A percentile compares a stretch with the other conserved stretches of the same genome.
These are phyloP conservation scores for Dermochelys coriacea DNA, from an alignment of 2,797 vertebrate genomes.

Conservation along the genomic window DNA sequence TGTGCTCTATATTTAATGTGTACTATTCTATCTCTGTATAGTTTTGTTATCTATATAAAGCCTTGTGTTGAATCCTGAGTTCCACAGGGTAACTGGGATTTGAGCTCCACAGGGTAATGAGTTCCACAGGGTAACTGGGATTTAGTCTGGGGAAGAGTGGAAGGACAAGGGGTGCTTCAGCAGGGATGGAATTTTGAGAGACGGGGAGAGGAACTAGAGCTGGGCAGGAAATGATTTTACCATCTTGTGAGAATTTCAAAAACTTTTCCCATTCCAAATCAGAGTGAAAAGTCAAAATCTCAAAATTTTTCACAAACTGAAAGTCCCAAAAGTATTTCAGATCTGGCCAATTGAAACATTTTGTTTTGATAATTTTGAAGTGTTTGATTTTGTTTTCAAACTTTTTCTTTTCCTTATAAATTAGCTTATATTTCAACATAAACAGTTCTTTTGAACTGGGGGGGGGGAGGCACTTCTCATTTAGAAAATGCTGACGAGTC, in stretches of 20 bases:
- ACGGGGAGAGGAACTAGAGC: not conserved
- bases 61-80: not conserved
- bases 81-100: not conserved
- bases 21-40: not conserved
- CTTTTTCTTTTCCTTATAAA: not conserved
- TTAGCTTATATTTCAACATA: not conserved
- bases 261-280: not conserved
- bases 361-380: not conserved
- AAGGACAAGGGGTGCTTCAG: not conserved
- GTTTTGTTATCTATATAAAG: constrained; percentile 19
- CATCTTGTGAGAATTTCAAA: not conserved
- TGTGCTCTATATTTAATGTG: not conserved
- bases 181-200: not conserved
- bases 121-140: not conserved
- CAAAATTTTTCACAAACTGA: not conserved
- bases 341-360: not conserved
- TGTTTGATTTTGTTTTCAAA: not conserved
- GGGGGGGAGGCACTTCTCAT: not conserved
- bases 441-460: not conserved
- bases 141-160: not conserved
- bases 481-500: not conserved
- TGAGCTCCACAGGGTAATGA: not conserved
- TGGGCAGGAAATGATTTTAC: not conserved
- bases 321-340: not conserved
- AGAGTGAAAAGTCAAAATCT: not conserved